phyloP scores from a whole-genome alignment of 2,113 vertebrate genomes.

The Smithornis capensis region DNA sequence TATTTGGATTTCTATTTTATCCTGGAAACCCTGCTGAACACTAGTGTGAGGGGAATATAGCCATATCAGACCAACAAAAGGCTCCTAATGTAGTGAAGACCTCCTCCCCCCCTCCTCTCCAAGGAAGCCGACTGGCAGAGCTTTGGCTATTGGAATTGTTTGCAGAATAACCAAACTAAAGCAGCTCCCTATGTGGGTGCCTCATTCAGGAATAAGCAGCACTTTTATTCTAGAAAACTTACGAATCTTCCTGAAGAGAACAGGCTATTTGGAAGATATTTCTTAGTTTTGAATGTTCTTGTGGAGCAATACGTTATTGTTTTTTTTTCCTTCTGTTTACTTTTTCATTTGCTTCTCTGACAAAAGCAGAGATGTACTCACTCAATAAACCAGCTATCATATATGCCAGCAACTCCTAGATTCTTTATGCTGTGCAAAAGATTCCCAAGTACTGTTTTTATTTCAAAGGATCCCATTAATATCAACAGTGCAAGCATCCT shows the following conservation, averaged over 20 bases:
- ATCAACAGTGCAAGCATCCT: background rate
- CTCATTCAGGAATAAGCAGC: background rate
- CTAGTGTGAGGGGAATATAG: background rate
- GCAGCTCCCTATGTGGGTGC: background rate
- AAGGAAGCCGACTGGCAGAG: background rate
- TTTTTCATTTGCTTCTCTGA: slow-evolving; percentile 18
- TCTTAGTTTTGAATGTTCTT: background rate
- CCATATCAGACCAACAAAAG: slow-evolving; percentile 45
- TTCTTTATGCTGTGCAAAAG: background rate
- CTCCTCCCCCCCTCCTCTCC: slow-evolving; percentile 39
- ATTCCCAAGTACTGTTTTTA: background rate
- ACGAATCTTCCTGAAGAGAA: background rate
- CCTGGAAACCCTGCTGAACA: background rate
- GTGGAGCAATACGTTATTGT: background rate
- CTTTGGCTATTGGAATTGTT: slow-evolving; percentile 25
- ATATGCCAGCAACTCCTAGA: background rate
- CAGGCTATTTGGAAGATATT: background rate
- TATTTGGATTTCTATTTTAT: background rate
- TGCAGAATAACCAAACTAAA: slow-evolving; percentile 36
- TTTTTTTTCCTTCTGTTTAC: background rate
- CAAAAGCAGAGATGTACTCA: background rate
- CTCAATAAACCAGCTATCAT: slow-evolving; percentile 8
- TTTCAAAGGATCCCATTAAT: slow-evolving; percentile 8
- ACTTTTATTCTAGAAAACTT: slow-evolving; percentile 6
- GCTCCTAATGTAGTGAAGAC: slow-evolving; percentile 8